Evolutionary conservation across 2,113 vertebrate genomes (phyloP).

Genomic region (Antennarius striatus): DNA sequence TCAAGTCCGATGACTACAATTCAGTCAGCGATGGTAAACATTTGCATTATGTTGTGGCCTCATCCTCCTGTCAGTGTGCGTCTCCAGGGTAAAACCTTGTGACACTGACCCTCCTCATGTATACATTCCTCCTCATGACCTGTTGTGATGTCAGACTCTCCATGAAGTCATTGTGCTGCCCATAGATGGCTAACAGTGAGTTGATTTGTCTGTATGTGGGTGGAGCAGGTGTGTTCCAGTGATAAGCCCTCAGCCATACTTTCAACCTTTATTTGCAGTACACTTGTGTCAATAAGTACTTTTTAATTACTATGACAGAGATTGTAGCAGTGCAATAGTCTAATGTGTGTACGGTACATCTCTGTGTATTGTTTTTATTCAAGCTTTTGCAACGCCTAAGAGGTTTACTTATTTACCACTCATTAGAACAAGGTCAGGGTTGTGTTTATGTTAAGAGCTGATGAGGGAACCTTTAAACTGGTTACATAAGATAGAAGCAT

Average conservation of each 20-base stretch:
- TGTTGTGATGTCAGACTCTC: not conserved
- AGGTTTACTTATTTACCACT: not conserved
- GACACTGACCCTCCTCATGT: conserved; percentile 6
- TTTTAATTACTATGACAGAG: conserved; percentile 20
- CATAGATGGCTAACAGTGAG: not conserved
- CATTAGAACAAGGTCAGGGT: not conserved
- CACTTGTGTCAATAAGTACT: not conserved
- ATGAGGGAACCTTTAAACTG: conserved; percentile 24
- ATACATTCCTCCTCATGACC: conserved; percentile 19
- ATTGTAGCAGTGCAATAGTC: not conserved
- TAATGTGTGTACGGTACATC: not conserved
- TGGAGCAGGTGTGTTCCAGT: conserved; percentile 13
- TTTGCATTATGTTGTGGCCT: not conserved
- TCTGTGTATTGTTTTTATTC: not conserved
- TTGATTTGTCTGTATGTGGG: conserved; percentile 2
- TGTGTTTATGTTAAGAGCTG: conserved; percentile 8
- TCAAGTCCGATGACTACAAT: conserved; percentile 28
- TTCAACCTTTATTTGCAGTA: not conserved
- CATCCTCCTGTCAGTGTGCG: not conserved
- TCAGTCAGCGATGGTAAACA: conserved; percentile 7
- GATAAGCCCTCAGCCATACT: not conserved
- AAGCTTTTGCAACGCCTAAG: not conserved
- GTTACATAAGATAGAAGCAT: conserved; percentile 30
- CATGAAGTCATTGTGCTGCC: not conserved
- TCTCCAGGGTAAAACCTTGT: not conserved